Conservation (phyloP, 2,113 vertebrate species). For the Catharus fuscescens region DNA sequence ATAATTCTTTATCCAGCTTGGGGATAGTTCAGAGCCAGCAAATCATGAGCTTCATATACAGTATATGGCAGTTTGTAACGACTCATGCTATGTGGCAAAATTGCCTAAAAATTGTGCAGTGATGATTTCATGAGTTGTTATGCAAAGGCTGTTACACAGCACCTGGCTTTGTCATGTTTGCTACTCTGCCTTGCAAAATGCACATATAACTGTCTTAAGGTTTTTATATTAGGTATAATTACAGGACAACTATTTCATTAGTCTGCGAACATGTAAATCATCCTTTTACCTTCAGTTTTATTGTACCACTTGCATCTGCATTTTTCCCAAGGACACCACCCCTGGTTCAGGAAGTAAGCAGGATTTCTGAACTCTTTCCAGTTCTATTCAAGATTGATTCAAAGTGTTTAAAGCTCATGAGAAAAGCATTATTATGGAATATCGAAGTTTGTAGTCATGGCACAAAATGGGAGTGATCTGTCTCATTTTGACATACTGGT, state of each 20-base stretch:
- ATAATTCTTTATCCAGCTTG: background rate
- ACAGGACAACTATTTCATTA: background rate
- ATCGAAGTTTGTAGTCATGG: background rate
- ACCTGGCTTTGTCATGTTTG: background rate
- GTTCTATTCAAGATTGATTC: background rate
- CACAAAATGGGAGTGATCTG: background rate
- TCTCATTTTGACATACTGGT: background rate
- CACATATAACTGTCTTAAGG: background rate
- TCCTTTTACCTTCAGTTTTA: background rate
- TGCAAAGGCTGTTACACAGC: background rate
- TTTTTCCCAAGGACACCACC: background rate
- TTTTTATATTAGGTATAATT: background rate
- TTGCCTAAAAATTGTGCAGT: background rate
- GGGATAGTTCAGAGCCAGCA: constrained; percentile 14
- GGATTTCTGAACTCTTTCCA: background rate
- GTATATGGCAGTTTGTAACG: background rate
- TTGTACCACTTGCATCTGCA: background rate
- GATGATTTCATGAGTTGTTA: background rate
- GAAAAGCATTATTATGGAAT: background rate
- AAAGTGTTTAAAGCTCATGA: background rate
- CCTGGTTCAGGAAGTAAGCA: background rate
- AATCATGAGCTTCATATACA: background rate
- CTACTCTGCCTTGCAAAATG: background rate
- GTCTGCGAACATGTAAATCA: background rate
- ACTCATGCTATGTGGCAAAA: background rate